Evolutionary conservation across 2,113 vertebrate genomes (phyloP), one percentile per base, ranked within the genome.

Genomic region (Centropus bengalensis): DNA sequence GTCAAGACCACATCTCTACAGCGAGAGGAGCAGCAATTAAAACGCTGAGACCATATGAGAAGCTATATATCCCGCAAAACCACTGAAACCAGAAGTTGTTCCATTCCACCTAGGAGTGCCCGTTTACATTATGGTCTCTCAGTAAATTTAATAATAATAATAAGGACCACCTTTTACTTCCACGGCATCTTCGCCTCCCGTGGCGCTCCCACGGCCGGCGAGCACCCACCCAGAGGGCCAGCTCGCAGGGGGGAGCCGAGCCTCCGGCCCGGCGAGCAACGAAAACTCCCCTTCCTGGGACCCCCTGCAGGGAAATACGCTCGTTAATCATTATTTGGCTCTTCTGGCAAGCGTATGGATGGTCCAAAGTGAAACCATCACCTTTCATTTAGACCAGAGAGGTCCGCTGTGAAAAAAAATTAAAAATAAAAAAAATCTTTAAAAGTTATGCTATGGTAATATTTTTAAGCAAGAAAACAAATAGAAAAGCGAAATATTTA

Each of bases 241-340:
- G 8, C 23, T 8, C 1, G 0, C 6, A 9, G 23, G 3, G 17
- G 42, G 36, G 12, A 81, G 2, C 16, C 13, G 27, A 83, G 19
- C 8, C n/a, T 28, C 33, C 4, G 5, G 20, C 13, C n/a, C 7
- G 56, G n/a, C 3, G 1, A 4, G 20, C n/a, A 49, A 30, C 15
- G 58, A 69, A 93, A 62, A 9, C 6, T 52, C 22, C 23, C 20
- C 12, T 66, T 79, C 38, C 23, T 16, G 9, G 36, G 33, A 89
- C 18, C 23, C 17, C 69, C 63, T 77, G 66, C 47, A 58, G 54
- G 28, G 75, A 86, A 75, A 76, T 49, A 63, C 23, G 4, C 20
- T 82, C 36, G 14, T 79, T 75, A 74, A 88, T 44, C 32, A 21
- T 89, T 76, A 79, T 82, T 71, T 95, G 59, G 12, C n/a, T 71